Conservation (phyloP, 2,113 vertebrate species). For the Cephalopterus ornatus region DNA sequence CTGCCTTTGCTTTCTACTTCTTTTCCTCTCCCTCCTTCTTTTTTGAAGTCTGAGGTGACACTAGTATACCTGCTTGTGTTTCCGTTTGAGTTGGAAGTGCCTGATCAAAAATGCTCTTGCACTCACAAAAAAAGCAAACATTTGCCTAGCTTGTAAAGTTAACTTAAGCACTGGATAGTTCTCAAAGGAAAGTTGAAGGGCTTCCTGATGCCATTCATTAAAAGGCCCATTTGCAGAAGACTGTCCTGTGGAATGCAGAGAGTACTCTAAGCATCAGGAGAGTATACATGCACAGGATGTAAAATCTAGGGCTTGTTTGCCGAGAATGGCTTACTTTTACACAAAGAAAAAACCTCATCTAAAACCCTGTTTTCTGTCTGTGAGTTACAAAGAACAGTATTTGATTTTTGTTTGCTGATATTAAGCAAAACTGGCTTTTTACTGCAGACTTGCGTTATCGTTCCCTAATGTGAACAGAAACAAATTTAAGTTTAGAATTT, state of each 20-base stretch:
- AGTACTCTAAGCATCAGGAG: not conserved
- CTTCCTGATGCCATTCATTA: not conserved
- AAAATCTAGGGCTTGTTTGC: not conserved
- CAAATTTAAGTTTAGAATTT: not conserved
- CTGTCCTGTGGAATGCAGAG: rapidly evolving
- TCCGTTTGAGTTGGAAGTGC: not conserved
- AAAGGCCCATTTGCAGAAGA: not conserved
- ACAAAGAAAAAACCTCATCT: not conserved
- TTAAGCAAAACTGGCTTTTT: not conserved
- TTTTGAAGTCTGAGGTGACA: not conserved
- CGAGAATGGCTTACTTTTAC: not conserved
- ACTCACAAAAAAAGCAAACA: not conserved
- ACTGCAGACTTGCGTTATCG: not conserved
- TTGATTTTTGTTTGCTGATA: not conserved
- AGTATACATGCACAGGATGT: not conserved
- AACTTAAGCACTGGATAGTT: not conserved
- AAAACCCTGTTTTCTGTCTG: rapidly evolving
- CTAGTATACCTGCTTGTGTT: rapidly evolving
- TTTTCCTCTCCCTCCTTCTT: rapidly evolving
- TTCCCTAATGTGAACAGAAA: not conserved
- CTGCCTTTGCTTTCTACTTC: not conserved
- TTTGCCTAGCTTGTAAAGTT: not conserved
- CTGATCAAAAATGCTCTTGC: not conserved
- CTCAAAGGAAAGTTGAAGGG: not conserved
- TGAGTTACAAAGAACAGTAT: not conserved